These are phyloP conservation scores for Chymomyza fuscimana DNA, from an alignment of 2,888 invertebrate species.

Conservation along the genomic window DNA sequence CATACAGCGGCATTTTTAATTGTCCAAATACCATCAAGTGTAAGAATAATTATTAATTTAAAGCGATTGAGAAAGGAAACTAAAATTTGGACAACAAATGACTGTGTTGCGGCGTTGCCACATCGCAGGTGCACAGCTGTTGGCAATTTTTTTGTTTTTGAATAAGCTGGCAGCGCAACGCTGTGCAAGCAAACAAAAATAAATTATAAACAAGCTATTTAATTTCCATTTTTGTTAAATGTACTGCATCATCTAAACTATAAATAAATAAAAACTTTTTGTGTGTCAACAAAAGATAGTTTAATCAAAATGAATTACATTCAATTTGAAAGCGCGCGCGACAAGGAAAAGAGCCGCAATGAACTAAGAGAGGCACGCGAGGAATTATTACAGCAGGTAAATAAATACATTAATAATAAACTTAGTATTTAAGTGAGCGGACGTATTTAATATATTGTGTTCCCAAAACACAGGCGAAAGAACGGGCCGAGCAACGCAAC, in stretches of 20 bases:
- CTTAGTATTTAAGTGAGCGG: too few relatives aligned
- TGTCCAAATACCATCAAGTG: neutral
- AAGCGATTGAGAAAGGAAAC: conserved; percentile 1
- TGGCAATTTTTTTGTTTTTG: neutral
- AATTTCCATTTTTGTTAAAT: too few relatives aligned
- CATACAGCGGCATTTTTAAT: conserved; percentile 87
- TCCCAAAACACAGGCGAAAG: conserved; percentile 57
- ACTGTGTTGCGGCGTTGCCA: neutral
- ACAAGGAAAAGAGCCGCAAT: conserved; percentile 70
- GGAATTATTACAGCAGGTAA: conserved; percentile 67
- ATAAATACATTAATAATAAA: neutral
- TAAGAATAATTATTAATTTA: conserved; percentile 4
- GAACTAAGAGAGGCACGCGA: conserved; percentile 72
- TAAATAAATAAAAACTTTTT: neutral
- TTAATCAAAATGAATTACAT: conserved; percentile 68
- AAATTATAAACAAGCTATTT: neutral
- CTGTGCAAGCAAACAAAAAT: neutral
- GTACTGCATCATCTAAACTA: too few relatives aligned
- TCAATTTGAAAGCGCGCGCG: conserved; percentile 75
- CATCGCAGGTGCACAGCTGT: neutral
- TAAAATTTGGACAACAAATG: neutral
- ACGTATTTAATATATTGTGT: too few relatives aligned
- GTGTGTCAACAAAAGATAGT: neutral
- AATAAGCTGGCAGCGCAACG: neutral
- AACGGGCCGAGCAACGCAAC: conserved; percentile 60